Evolutionary conservation across 2,888 invertebrate species (phyloP), one percentile per base, ranked within the genome.

Genomic region (Cheilosia soror): DNA sequence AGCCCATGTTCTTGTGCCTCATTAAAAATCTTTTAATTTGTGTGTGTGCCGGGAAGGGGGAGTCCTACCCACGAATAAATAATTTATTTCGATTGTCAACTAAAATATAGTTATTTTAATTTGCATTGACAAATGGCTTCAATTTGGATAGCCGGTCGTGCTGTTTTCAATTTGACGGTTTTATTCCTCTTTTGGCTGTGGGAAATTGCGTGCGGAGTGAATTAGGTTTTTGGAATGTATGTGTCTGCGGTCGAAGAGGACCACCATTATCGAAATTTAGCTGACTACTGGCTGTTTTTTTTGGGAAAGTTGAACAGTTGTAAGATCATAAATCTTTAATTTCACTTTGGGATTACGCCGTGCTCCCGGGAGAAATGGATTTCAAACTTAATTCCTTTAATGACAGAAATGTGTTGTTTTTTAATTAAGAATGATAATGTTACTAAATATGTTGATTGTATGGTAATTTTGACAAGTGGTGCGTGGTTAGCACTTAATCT

Each of bases 41-140:
- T 71, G 51, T 69, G 40, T 25, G 37, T 11, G 44, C 4, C 42
- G 33, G 53, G 2, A 51, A 25, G 29, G 27, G 31, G 13, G 1
- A 7, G 47, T 15, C 15, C 7, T 20, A 20, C 20, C 5, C 31
- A 29, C 9, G 58, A 60, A 55, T 84, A 68, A 80, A 81, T 77
- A 80, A 85, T 80, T 85, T 77, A 85, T 85, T 65, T 81, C 47
- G 57, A 77, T 44, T 72, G 75, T 63, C 85, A 55, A n/a, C 20
- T 85, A 53, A 85, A 72, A 81, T 77, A 81, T 85, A 71, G 81
- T 81, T 85, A 72, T 81, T 81, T 81, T 85, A 81, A 85, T 81
- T 85, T 81, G 77, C 85, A 81, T 85, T 80, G 77, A 85, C 81
- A 77, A 85, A 85, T 85, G 81, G 57, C 81, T 72, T 81, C 81